Evolutionary conservation across 2,888 invertebrate genomes (phyloP).

Genomic region (Drosophila kokeensis): DNA sequence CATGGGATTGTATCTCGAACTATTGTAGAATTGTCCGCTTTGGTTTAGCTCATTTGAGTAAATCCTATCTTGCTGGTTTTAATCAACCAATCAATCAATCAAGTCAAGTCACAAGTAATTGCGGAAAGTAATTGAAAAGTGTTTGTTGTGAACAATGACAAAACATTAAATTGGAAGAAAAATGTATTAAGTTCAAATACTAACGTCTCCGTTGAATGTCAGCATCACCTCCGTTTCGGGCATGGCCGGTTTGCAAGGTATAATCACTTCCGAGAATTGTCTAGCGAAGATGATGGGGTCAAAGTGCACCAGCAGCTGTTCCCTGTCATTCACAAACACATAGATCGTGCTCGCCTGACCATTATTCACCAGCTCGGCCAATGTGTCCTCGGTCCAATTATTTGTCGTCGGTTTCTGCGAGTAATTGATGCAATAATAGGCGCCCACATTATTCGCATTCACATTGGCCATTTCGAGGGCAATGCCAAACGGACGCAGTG

Average conservation of each 20-base stretch:
- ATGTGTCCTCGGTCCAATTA: constrained; percentile 71
- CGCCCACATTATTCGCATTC: constrained; percentile 86
- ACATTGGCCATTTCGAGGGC: constrained; percentile 86
- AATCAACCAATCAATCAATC: constrained; percentile 1
- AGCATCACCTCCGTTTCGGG: constrained; percentile 86
- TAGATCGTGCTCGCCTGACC: constrained; percentile 85
- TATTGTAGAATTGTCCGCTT: constrained; percentile 57
- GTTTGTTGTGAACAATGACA: constrained; percentile 29
- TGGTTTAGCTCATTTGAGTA: constrained; percentile 56
- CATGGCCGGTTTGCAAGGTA: constrained; percentile 89
- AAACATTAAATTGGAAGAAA: background rate
- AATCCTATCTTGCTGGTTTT: constrained; percentile 51
- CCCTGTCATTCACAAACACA: constrained; percentile 86
- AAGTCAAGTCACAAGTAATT: constrained; percentile 11
- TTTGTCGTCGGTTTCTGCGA: constrained; percentile 24
- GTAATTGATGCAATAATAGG: constrained; percentile 87
- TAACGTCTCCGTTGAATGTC: constrained; percentile 84
- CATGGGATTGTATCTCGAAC: constrained; percentile 67
- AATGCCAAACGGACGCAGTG: constrained; percentile 83
- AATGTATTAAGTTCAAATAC: constrained; percentile 5
- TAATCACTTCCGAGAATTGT: constrained; percentile 85
- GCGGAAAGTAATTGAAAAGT: constrained; percentile 25
- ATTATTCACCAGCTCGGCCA: constrained; percentile 80
- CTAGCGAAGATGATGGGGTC: constrained; percentile 81
- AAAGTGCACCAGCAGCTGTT: constrained; percentile 85